These are phyloP conservation scores for Carassius auratus DNA, from an alignment of 2,113 vertebrate genomes.

Conservation along the genomic window DNA sequence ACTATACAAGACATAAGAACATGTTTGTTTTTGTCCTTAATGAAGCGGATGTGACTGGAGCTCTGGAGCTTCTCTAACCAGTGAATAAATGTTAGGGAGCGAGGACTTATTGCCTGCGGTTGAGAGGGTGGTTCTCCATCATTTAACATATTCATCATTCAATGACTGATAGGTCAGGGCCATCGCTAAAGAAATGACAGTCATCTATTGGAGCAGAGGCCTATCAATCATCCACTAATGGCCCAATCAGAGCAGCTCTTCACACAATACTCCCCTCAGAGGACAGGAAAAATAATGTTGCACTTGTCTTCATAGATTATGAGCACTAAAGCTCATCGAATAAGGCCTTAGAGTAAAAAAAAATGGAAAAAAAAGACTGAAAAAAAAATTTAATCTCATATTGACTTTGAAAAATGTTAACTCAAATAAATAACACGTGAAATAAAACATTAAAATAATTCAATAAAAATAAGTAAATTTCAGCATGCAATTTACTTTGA, in stretches of 20 bases:
- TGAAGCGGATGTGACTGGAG: neutral
- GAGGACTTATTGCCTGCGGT: conserved; percentile 8
- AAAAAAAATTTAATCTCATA: neutral
- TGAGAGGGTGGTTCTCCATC: conserved; percentile 31
- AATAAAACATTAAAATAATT: no score
- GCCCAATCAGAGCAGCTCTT: conserved; percentile 41
- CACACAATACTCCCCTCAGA: neutral
- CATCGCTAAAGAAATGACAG: conserved; percentile 50
- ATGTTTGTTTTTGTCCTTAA: neutral
- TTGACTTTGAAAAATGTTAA: no score
- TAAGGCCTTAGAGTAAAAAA: neutral
- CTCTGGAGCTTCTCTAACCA: conserved; percentile 40
- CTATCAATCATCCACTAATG: conserved; percentile 56
- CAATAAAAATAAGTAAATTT: no score
- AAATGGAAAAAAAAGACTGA: neutral
- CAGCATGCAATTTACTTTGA: no score
- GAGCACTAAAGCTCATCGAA: neutral
- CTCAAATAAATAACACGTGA: no score
- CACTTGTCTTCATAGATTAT: neutral
- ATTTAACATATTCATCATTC: conserved; percentile 53
- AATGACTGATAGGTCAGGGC: conserved; percentile 53
- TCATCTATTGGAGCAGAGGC: conserved; percentile 45
- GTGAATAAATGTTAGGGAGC: conserved; percentile 7
- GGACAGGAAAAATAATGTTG: neutral
- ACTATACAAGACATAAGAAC: neutral